A percentile compares a stretch with the other conserved stretches of the same genome.
phyloP scores from a whole-genome alignment of 2,797 vertebrate genomes.

The Okamejei kenojei region DNA sequence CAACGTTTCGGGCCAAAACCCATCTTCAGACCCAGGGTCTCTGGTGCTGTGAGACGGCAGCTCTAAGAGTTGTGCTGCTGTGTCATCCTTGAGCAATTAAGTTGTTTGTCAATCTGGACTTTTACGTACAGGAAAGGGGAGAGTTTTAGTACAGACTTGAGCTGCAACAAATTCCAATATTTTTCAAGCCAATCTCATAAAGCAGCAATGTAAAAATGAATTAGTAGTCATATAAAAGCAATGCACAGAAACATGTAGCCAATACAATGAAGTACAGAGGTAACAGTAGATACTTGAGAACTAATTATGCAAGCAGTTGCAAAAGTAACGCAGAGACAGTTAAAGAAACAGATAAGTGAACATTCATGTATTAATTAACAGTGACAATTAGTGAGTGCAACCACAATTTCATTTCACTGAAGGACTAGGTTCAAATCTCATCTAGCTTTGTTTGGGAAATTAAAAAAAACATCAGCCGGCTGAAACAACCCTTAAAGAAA shows the following conservation, averaged over 20 bases:
- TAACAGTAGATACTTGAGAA: not conserved
- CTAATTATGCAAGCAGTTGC: not conserved
- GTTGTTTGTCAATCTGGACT: not conserved
- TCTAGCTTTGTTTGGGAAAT: not conserved
- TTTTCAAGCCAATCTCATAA: not conserved
- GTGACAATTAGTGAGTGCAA: not conserved
- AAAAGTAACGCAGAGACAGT: not conserved
- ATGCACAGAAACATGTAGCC: not conserved
- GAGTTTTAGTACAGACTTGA: not conserved
- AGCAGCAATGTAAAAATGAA: not conserved
- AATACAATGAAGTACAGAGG: not conserved
- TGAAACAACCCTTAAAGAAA: not conserved
- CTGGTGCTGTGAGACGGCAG: no score
- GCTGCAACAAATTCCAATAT: no score
- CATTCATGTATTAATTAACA: not conserved
- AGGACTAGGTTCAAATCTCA: not conserved
- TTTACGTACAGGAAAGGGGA: not conserved
- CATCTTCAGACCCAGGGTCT: no score
- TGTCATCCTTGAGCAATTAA: not conserved
- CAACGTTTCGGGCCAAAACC: no score
- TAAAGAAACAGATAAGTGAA: not conserved
- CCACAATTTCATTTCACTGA: not conserved
- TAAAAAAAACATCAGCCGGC: no score
- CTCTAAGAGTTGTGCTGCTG: no score
- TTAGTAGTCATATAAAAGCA: not conserved